A percentile compares a stretch with the other conserved stretches of the same genome.
These are phyloP conservation scores for Mastigias papua DNA, from an alignment of 30 jellyfish, hydroid and myxozoan genomes.

Conservation along the genomic window DNA sequence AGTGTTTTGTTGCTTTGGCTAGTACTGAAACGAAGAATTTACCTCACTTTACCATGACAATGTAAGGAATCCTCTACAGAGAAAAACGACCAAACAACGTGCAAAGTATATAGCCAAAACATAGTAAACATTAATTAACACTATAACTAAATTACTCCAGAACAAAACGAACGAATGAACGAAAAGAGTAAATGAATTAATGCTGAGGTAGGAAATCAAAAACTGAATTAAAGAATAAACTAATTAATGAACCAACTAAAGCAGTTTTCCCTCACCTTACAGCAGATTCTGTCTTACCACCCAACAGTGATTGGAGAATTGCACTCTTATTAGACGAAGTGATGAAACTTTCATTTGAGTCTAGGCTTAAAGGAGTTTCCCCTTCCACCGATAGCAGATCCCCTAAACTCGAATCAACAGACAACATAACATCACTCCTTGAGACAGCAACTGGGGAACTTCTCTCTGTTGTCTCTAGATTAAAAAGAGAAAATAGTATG, in stretches of 20 bases:
- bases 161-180: too few species aligned
- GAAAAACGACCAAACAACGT: too few species aligned
- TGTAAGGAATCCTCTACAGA: too few species aligned
- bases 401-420: constrained; percentile 25
- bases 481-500: not conserved
- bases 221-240: not conserved
- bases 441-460: constrained; percentile 25
- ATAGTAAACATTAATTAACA: too few species aligned
- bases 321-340: not conserved
- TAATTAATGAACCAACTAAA: not conserved
- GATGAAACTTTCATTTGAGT: constrained; percentile 9
- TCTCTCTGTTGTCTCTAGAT: not conserved
- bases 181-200: too few species aligned
- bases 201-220: too few species aligned
- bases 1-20: not conserved
- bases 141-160: too few species aligned
- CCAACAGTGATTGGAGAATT: constrained; percentile 5
- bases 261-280: not conserved
- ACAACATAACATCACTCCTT: constrained; percentile 24
- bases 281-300: not conserved
- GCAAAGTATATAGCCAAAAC: too few species aligned
- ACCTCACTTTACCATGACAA: too few species aligned
- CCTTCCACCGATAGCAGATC: constrained; percentile 20
- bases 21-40: not conserved
- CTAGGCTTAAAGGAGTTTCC: not conserved